Evolutionary conservation across 2,888 invertebrate genomes (phyloP).

Genomic region (Meteorus colon): DNA sequence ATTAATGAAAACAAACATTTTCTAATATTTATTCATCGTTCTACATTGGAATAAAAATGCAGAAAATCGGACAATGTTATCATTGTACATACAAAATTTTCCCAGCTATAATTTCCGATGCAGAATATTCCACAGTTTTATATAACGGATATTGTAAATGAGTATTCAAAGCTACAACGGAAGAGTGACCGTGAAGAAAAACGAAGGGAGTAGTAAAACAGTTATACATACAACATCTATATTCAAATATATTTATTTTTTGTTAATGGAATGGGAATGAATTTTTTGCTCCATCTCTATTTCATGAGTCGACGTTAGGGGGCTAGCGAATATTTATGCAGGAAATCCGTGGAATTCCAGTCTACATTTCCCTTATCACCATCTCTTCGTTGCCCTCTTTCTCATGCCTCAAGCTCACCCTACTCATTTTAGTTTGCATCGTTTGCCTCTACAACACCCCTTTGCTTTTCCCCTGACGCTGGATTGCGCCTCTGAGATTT

Average conservation of each 20-base stretch:
- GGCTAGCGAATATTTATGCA: constrained; percentile 55
- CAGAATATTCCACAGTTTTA: too few relatives aligned
- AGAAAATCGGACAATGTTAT: too few relatives aligned
- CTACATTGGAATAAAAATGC: too few relatives aligned
- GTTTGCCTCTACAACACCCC: constrained; percentile 22
- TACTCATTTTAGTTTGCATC: background rate
- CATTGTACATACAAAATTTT: too few relatives aligned
- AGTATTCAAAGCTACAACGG: too few relatives aligned
- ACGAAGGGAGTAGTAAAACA: too few relatives aligned
- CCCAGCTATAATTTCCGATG: too few relatives aligned
- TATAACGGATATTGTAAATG: too few relatives aligned
- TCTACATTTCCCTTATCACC: constrained; percentile 27
- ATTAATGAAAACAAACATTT: too few relatives aligned
- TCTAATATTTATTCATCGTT: too few relatives aligned
- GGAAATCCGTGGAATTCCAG: constrained; percentile 58
- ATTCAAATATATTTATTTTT: constrained; percentile 5
- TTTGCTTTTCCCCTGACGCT: constrained; percentile 10
- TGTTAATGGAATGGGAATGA: background rate
- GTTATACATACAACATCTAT: background rate
- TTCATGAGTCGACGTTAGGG: constrained; percentile 28
- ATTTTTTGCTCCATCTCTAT: background rate
- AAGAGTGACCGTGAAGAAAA: too few relatives aligned
- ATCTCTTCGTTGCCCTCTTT: constrained; percentile 35
- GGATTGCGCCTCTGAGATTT: constrained; percentile 52
- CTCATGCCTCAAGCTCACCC: background rate